Evolutionary conservation across 2,888 invertebrate species (phyloP).

Genomic region (Chrysopilus asiliformis): DNA sequence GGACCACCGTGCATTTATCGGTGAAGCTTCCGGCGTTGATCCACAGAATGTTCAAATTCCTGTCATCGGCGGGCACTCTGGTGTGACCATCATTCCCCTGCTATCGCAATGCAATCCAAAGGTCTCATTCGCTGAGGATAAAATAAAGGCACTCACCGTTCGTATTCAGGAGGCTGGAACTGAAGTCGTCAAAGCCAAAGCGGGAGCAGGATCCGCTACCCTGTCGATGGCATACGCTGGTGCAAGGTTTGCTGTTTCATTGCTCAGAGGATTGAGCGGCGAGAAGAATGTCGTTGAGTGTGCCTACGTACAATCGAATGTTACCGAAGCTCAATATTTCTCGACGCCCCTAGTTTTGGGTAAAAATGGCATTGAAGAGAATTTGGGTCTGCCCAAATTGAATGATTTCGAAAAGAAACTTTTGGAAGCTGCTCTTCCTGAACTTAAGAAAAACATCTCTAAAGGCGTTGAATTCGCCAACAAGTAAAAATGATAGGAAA

Average conservation of each 20-base stretch:
- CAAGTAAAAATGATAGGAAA: conserved; percentile 8
- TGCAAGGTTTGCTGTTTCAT: conserved; percentile 74
- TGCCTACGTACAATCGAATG: conserved; percentile 76
- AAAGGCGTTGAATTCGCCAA: conserved; percentile 87
- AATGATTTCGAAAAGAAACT: conserved; percentile 68
- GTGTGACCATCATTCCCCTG: conserved; percentile 93
- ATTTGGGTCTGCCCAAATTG: conserved; percentile 80
- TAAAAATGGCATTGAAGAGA: conserved; percentile 82
- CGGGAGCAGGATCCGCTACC: conserved; percentile 96
- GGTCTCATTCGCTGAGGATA: conserved; percentile 62
- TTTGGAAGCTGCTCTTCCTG: conserved; percentile 78
- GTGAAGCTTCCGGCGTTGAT: conserved; percentile 80
- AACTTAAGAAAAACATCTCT: conserved; percentile 85
- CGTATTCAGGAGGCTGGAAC: conserved; percentile 99
- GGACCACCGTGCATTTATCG: conserved; percentile 90
- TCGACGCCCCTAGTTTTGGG: conserved; percentile 83
- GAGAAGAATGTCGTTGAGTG: conserved; percentile 84
- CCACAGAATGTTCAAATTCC: conserved; percentile 75
- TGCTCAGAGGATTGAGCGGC: conserved; percentile 65
- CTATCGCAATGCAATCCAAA: conserved; percentile 82
- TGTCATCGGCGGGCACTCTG: conserved; percentile 97
- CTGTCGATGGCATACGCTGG: conserved; percentile 98
- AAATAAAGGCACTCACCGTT: conserved; percentile 73
- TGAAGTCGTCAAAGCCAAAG: conserved; percentile 84
- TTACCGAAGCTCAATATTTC: conserved; percentile 87